Evolutionary conservation across 1,140 invertebrate genomes (phyloP).

Genomic region (Monochamus saltuarius): DNA sequence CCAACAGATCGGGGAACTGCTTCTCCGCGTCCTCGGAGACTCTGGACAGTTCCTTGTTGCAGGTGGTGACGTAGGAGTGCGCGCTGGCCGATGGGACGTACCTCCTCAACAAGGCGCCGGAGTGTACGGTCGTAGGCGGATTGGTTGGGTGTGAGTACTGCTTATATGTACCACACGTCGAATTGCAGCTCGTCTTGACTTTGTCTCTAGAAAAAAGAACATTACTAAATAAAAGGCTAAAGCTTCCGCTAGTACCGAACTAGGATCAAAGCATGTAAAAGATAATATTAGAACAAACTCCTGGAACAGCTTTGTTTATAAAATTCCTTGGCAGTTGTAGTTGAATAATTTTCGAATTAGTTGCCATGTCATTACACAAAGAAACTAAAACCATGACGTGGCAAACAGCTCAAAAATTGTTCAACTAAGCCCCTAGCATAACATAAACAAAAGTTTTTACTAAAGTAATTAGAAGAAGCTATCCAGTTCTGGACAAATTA

Average conservation of each 20-base stretch:
- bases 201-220: slow-evolving; percentile 51
- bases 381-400: too few species aligned
- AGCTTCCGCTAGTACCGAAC: too few species aligned
- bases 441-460: too few species aligned
- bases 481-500: too few species aligned
- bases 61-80: slow-evolving; percentile 37
- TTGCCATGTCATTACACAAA: too few species aligned
- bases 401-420: too few species aligned
- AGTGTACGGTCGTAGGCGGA: slow-evolving; percentile 40
- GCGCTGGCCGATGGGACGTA: slow-evolving; percentile 37
- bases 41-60: slow-evolving; percentile 53
- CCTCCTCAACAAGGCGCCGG: slow-evolving; percentile 25
- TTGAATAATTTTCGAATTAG: too few species aligned
- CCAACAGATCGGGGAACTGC: slow-evolving; percentile 68
- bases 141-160: slow-evolving; percentile 23
- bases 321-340: too few species aligned
- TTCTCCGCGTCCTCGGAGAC: slow-evolving; percentile 58
- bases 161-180: slow-evolving; percentile 51
- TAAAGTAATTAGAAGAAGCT: too few species aligned
- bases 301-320: too few species aligned
- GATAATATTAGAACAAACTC: too few species aligned
- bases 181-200: slow-evolving; percentile 44
- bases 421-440: too few species aligned
- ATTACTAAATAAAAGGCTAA: slow-evolving; percentile 12
- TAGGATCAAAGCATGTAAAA: not conserved